Evolutionary conservation across 2,113 vertebrate species (phyloP), one percentile per base, ranked within the genome.

Genomic region (Nesogale talazaci): DNA sequence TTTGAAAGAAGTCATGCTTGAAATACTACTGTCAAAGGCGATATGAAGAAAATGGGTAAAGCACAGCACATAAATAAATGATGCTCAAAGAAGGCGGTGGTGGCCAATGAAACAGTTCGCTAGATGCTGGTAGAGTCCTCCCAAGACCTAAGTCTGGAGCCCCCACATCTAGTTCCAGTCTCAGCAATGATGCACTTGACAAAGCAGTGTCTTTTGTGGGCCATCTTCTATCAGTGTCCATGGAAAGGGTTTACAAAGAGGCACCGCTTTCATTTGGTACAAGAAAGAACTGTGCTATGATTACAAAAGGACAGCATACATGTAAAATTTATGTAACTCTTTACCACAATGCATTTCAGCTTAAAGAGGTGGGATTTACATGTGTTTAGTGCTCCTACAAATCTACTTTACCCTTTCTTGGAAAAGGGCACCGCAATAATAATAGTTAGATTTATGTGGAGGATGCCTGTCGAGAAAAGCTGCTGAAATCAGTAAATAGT

Each of bases 371-470:
- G 91, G 97, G 96, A 97, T 98, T 98, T 97, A 92, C 97, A 96
- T 93, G 98, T 96, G 97, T 91, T 97, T 98, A 98, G 95, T 95
- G 93, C 97, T 97, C 95, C 98, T 98, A 98, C 98, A 98, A 98
- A 98, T 98, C 98, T 98, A 96, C 96, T 96, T 93, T 98, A 97
- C 97, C 98, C 97, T 98, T 98, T 98, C 95, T 90, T 65, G 95
- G 97, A 98, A 98, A 98, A 98, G 98, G 98, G 97, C 98, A 98
- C 96, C 96, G 92, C 97, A 97, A 97, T 97, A 98, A 98, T 97
- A 97, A 98, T 97, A 93, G 97, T 77, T 91, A 94, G 97, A 98
- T 98, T 98, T 97, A 98, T 98, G 97, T 70, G 94, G 91, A 67
- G 95, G 97, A 91, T 82, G 97, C 96, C 97, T 97, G 97, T 93